Evolutionary conservation across 1,140 invertebrate species (phyloP), one percentile per base, ranked within the genome.

Genomic region (Trichonephila clavipes): DNA sequence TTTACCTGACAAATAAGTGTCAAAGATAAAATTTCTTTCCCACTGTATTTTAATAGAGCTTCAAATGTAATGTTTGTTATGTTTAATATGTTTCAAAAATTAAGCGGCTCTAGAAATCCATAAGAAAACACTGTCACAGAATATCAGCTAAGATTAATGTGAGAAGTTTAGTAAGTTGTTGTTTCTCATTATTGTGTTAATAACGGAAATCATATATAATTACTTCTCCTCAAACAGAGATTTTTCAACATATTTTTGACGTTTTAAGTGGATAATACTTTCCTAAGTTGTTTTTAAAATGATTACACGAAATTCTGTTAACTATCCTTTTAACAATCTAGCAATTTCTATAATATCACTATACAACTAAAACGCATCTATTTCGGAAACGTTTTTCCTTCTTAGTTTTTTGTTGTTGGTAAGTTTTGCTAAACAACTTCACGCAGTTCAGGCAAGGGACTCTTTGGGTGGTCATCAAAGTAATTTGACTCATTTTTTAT

Each of bases 401-500:
- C 24, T 69, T 69, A 10, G 7, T 1, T 51, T 51, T 51, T 51
- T 51, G 51, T 51, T 51, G 51, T 51, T 69, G 0, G 0, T 69
- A 69, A 24, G 66, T n/a, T 10, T 69, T 14, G 6, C 14, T n/a
- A 28, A 69, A 69, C 66, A 69, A 69, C 66, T 69, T 69, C 66
- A 69, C 12, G 1, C n/a, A 7, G 21, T 24, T 69, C 0, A 69
- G 14, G 66, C 2, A 24, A 69, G 3, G 21, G 10, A 51, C 66
- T 69, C 66, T 24, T 24, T 69, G 66, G 66, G 66, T 69, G 66
- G 66, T 7, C 66, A 69, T 4, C n/a, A 14, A 14, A 24, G 24
- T 69, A 69, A 69, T 69, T 69, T 24, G 66, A 69, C n/a, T n/a
- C 24, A 10, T 24, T 69, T 69, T 69, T 69, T 69, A 69, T 69